phyloP scores from a whole-genome alignment of 2,113 vertebrate genomes.

The Ovis canadensis region DNA sequence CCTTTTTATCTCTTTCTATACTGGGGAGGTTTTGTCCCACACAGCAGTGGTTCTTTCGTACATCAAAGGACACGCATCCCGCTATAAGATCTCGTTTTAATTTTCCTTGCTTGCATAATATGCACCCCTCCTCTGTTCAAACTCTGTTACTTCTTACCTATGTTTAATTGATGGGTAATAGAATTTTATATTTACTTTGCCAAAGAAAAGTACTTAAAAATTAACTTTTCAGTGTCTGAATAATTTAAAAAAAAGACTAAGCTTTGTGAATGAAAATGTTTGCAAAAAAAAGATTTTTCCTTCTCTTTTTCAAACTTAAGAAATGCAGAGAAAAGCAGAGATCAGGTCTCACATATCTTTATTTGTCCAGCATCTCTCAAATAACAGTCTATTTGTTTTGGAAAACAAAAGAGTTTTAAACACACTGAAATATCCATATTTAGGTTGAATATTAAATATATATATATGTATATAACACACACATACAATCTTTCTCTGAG shows the following conservation, averaged over 20 bases:
- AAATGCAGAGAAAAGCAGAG: not conserved
- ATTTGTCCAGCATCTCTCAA: not conserved
- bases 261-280: not conserved
- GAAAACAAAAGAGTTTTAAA: slow-evolving; percentile 16
- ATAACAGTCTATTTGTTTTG: not conserved
- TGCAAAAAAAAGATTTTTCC: not conserved
- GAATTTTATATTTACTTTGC: slow-evolving; percentile 58
- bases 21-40: slow-evolving; percentile 82
- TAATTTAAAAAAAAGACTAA: not conserved
- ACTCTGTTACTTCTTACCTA: slow-evolving; percentile 78
- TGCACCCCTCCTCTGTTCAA: slow-evolving; percentile 77
- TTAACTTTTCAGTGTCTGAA: slow-evolving; percentile 69
- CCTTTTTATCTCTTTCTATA: slow-evolving; percentile 83
- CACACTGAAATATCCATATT: not conserved
- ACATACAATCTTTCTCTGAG: not conserved
- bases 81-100: slow-evolving; percentile 79
- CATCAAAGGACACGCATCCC: slow-evolving; percentile 76
- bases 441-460: not conserved
- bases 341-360: not conserved
- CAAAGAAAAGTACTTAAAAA: slow-evolving; percentile 33
- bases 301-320: not conserved
- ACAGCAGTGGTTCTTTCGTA: slow-evolving; percentile 84
- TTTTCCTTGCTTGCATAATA: slow-evolving; percentile 82
- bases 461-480: not conserved
- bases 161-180: slow-evolving; percentile 76